Conservation (phyloP, 2,888 invertebrate genomes). For the Pseudococcus viburni region DNA sequence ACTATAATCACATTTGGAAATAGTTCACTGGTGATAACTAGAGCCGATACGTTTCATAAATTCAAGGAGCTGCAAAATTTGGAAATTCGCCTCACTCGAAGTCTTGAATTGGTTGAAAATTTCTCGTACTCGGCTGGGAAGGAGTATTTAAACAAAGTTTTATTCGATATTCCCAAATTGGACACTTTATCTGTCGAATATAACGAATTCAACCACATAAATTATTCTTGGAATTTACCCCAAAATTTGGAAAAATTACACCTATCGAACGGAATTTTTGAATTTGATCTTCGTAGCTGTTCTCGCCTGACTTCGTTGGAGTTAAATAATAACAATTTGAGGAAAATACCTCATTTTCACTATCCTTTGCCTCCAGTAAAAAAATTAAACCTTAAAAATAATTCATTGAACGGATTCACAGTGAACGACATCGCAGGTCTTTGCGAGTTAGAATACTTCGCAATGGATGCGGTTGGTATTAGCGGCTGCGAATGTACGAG, state of each 20-base stretch:
- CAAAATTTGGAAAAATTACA: neutral
- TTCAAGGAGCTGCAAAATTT: neutral
- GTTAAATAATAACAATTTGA: neutral
- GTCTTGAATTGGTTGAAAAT: neutral
- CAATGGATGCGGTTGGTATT: neutral
- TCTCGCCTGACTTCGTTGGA: neutral
- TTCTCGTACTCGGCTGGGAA: neutral
- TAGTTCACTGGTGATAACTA: neutral
- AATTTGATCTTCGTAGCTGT: constrained; percentile 1
- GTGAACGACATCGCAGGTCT: neutral
- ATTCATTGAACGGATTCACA: neutral
- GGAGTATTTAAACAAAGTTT: neutral
- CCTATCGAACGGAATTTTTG: neutral
- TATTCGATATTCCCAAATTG: neutral
- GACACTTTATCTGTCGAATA: neutral
- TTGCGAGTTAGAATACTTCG: neutral
- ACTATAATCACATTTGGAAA: neutral
- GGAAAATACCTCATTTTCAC: neutral
- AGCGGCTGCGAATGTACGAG: neutral
- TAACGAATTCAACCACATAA: neutral
- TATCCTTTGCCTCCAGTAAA: neutral
- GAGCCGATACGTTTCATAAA: neutral
- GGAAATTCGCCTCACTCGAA: neutral
- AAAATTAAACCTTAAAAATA: neutral
- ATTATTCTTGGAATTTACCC: neutral